Percentiles rank a stretch among this genome's conserved stretches.
Evolutionary conservation across 2,797 vertebrate genomes (phyloP).

Genomic region (Sebastes iracundus): DNA sequence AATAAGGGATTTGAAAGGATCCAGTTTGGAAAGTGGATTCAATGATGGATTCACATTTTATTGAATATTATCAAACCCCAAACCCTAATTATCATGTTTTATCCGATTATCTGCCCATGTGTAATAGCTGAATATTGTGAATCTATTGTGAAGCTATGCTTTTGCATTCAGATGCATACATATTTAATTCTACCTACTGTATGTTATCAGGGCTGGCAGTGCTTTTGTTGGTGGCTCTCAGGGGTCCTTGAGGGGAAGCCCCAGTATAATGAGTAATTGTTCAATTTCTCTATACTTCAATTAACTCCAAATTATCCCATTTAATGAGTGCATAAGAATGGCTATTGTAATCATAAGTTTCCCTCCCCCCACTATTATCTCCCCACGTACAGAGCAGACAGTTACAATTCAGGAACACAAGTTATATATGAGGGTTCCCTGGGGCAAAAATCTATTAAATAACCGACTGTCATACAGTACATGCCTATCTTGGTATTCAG

Average conservation of each 20-base stretch:
- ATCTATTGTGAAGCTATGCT: not conserved
- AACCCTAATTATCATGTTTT: not conserved
- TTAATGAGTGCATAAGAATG: conserved; percentile 48
- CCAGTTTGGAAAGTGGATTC: not conserved
- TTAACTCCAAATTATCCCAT: conserved; percentile 58
- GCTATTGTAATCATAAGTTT: conserved; percentile 42
- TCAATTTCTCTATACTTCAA: conserved; percentile 45
- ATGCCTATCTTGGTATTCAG: conserved; percentile 22
- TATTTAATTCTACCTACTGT: not conserved
- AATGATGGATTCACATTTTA: not conserved
- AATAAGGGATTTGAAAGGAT: not conserved
- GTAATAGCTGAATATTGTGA: not conserved
- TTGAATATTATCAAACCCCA: not conserved
- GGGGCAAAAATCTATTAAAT: conserved; percentile 28
- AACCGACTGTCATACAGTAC: not conserved
- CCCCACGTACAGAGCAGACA: not conserved
- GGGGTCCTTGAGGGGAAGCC: not conserved
- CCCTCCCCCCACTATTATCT: conserved; percentile 28
- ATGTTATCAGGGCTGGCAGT: not conserved
- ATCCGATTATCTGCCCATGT: not conserved
- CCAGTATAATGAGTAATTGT: conserved; percentile 33
- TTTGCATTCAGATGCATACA: not conserved
- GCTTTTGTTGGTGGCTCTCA: conserved; percentile 1
- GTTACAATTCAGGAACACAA: conserved; percentile 12
- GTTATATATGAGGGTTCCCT: conserved; percentile 27